These are phyloP conservation scores for Ovis canadensis DNA, from an alignment of 2,113 vertebrate genomes.

Conservation along the genomic window DNA sequence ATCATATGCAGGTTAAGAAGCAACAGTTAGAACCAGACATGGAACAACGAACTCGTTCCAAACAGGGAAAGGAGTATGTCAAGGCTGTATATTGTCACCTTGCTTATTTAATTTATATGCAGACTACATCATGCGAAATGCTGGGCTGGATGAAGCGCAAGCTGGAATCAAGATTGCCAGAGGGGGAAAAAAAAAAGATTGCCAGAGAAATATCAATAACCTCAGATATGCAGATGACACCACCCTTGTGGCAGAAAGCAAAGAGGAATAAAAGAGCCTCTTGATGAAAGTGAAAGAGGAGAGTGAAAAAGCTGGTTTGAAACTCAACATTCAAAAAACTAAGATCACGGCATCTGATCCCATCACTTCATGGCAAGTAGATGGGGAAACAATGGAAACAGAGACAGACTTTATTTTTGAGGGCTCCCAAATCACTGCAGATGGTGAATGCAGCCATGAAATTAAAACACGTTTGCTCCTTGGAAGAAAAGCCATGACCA, in stretches of 20 bases:
- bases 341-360: background rate
- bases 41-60: background rate
- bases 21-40: background rate
- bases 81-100: background rate
- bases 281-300: background rate
- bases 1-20: background rate
- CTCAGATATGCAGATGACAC: background rate
- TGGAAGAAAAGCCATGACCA: background rate
- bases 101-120: background rate
- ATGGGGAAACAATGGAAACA: background rate
- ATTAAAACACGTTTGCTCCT: background rate
- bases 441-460: background rate
- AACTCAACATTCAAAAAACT: background rate
- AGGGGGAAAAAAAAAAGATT: background rate
- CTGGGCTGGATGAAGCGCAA: background rate
- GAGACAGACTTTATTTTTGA: background rate
- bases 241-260: background rate
- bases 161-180: background rate
- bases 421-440: background rate
- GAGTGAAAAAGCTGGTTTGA: background rate
- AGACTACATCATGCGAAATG: background rate
- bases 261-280: background rate
- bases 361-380: background rate
- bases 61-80: background rate
- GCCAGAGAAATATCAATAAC: background rate